A percentile compares a stretch with the other conserved stretches of the same genome.
phyloP scores from a whole-genome alignment of 2,113 vertebrate species.

The Ceratotherium simum region DNA sequence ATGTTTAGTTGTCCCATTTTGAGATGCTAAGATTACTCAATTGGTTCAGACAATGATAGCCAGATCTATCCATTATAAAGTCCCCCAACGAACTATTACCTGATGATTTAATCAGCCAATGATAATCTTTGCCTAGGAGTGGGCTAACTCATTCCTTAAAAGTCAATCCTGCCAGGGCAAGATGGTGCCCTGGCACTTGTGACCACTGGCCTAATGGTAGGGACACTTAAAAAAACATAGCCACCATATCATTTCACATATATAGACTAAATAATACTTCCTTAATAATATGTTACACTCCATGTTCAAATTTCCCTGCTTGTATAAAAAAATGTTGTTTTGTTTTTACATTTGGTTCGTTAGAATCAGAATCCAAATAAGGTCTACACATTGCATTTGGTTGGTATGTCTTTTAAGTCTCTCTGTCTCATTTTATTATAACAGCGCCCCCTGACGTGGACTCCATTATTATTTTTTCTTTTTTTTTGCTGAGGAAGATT shows the following conservation, averaged over 20 bases:
- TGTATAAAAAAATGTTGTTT: not conserved
- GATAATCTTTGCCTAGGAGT: not conserved
- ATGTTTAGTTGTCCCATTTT: not conserved
- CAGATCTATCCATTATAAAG: conserved; percentile 1
- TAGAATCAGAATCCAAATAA: not conserved
- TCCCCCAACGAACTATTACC: not conserved
- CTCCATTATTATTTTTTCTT: not conserved
- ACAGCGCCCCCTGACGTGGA: not conserved
- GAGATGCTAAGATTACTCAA: not conserved
- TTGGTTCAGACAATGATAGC: not conserved
- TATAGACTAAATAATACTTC: conserved; percentile 2
- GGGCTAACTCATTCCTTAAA: conserved; percentile 35
- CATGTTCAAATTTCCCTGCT: not conserved
- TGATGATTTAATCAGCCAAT: conserved; percentile 46
- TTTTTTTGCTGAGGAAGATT: too few species aligned
- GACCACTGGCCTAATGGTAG: not conserved
- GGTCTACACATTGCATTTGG: not conserved
- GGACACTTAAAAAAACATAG: not conserved
- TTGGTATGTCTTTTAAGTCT: not conserved
- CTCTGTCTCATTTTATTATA: not conserved
- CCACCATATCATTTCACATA: not conserved
- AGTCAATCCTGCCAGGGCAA: not conserved
- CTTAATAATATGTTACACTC: not conserved
- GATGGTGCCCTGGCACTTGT: not conserved
- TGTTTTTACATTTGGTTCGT: not conserved